These are phyloP conservation scores for Habroteleia sp. DNA, from an alignment of 2,888 invertebrate genomes.

Conservation along the genomic window DNA sequence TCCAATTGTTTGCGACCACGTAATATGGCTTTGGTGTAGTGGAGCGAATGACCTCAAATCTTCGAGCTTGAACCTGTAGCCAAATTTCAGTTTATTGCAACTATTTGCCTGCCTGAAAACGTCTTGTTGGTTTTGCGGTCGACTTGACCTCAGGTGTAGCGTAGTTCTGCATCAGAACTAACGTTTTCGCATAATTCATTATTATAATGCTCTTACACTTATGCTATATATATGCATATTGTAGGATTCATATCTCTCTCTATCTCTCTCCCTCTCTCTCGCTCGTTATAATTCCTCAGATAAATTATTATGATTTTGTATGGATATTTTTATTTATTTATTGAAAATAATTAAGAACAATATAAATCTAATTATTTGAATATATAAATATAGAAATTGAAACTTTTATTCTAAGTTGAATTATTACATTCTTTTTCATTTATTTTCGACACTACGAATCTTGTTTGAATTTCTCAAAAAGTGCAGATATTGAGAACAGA, in stretches of 20 bases:
- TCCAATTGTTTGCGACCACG: constrained; percentile 56
- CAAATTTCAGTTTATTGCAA: constrained; percentile 62
- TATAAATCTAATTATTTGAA: no score
- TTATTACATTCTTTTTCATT: constrained; percentile 17
- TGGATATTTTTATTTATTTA: no score
- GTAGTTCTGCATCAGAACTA: constrained; percentile 5
- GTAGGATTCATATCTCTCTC: constrained; percentile 7
- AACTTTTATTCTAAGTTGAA: constrained; percentile 37
- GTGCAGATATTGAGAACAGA: constrained; percentile 30
- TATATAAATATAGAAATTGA: no score
- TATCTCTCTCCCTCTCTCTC: no score
- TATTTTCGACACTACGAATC: constrained; percentile 12
- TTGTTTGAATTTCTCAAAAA: constrained; percentile 36
- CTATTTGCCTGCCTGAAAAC: constrained; percentile 48
- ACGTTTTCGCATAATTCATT: constrained; percentile 21
- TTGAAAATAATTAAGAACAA: no score
- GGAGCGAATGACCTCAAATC: constrained; percentile 52
- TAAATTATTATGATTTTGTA: no score
- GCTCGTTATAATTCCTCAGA: no score
- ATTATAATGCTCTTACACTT: constrained; percentile 26
- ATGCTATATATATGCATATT: not conserved
- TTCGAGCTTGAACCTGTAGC: constrained; percentile 44
- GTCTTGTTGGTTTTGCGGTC: constrained; percentile 54
- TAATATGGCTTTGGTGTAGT: constrained; percentile 57
- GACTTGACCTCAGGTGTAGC: constrained; percentile 41